Conservation (phyloP, 2,888 invertebrate species). For the Stegophylla sp. region DNA sequence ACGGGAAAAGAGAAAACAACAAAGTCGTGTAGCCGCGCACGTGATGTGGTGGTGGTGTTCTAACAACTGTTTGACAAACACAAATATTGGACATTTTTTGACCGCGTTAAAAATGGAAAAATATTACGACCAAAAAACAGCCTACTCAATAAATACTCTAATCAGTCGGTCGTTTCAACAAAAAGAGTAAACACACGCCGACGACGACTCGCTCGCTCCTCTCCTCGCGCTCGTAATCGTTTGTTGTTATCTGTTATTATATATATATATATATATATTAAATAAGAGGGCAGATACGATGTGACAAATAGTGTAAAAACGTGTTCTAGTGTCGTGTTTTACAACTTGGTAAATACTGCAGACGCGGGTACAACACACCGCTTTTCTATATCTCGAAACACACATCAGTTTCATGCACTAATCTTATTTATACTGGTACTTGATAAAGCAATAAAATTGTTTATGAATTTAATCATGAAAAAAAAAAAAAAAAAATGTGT, state of each 20-base stretch:
- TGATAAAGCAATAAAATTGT: constrained; percentile 49
- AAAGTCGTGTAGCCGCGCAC: constrained; percentile 10
- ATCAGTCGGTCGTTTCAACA: constrained; percentile 50
- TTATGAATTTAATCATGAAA: constrained; percentile 54
- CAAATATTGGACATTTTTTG: constrained; percentile 54
- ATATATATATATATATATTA: too few relatives aligned
- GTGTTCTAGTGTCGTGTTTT: constrained; percentile 51
- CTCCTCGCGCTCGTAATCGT: constrained; percentile 47
- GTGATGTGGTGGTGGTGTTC: background rate
- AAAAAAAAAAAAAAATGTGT: constrained; percentile 11
- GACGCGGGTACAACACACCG: constrained; percentile 28
- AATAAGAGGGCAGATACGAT: constrained; percentile 57
- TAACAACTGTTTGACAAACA: constrained; percentile 39
- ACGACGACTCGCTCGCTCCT: too few relatives aligned
- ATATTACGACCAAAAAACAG: background rate
- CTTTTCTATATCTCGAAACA: constrained; percentile 44
- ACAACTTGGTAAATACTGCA: constrained; percentile 58
- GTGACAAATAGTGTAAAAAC: constrained; percentile 48
- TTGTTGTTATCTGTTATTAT: constrained; percentile 53
- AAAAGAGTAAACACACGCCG: constrained; percentile 47
- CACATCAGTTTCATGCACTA: constrained; percentile 46
- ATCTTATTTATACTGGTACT: constrained; percentile 51
- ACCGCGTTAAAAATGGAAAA: constrained; percentile 36
- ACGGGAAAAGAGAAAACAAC: constrained; percentile 19
- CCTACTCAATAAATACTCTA: constrained; percentile 51